phyloP scores from a whole-genome alignment of 2,113 vertebrate species.

The Elanus axillaris region DNA sequence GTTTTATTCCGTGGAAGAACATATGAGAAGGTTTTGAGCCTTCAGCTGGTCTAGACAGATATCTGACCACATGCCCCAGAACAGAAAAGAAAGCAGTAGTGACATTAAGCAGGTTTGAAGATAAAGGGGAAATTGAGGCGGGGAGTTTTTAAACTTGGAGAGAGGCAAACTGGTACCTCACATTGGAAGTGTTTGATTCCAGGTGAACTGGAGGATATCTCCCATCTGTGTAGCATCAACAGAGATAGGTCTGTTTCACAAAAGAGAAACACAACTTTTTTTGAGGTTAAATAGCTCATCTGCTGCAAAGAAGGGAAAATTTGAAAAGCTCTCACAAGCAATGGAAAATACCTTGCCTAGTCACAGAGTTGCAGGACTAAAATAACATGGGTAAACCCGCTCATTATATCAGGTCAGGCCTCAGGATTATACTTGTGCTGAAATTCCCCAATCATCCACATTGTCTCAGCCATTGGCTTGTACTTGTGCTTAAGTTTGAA shows the following conservation, averaged over 20 bases:
- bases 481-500: not conserved
- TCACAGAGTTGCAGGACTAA: not conserved
- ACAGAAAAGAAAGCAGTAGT: not conserved
- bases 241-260: not conserved
- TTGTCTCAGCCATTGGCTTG: not conserved
- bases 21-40: not conserved
- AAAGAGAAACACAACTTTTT: not conserved
- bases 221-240: not conserved
- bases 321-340: not conserved
- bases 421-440: not conserved
- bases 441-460: not conserved
- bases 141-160: not conserved
- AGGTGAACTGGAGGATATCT: not conserved
- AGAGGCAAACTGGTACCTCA: not conserved
- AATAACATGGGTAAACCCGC: not conserved
- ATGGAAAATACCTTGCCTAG: not conserved
- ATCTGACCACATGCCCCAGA: not conserved
- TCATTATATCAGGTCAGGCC: not conserved
- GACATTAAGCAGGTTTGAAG: not conserved
- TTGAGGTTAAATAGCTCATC: not conserved
- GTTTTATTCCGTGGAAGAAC: not conserved
- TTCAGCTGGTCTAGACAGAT: not conserved
- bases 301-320: not conserved
- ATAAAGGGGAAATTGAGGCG: not conserved
- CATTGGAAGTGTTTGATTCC: not conserved